Evolutionary conservation across 2,888 invertebrate genomes (phyloP).

Genomic region (Deilephila elpenor): DNA sequence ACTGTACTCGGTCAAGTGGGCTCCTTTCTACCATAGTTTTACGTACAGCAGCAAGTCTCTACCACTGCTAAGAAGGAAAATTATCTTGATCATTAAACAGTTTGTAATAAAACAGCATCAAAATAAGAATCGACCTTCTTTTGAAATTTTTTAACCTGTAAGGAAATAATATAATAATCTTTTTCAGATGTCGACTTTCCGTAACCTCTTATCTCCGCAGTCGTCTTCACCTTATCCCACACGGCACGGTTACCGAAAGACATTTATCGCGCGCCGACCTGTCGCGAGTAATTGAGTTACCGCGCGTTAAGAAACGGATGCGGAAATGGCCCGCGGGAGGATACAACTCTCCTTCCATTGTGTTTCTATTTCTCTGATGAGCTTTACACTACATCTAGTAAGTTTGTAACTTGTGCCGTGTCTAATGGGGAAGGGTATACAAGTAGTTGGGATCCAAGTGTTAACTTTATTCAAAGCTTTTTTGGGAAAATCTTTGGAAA

Average conservation of each 20-base stretch:
- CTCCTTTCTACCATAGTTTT: no score
- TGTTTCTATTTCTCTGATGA: slow-evolving; percentile 27
- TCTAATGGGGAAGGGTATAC: background rate
- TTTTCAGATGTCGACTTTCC: no score
- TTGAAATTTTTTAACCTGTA: no score
- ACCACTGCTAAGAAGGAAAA: no score
- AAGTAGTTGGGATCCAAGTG: background rate
- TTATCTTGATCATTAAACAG: no score
- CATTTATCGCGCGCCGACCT: slow-evolving; percentile 76
- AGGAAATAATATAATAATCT: no score
- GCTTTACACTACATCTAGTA: slow-evolving; percentile 12
- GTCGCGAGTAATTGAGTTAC: slow-evolving; percentile 80
- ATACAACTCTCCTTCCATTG: slow-evolving; percentile 48
- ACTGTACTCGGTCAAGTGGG: no score
- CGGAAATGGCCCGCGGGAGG: slow-evolving; percentile 68
- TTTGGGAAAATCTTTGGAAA: no score
- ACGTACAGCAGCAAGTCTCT: no score
- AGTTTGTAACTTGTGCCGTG: slow-evolving; percentile 1
- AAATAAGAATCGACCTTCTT: no score
- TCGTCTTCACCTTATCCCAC: slow-evolving; percentile 28
- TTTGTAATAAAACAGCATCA: no score
- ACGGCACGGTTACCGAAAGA: slow-evolving; percentile 50
- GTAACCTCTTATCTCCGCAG: slow-evolving; percentile 30
- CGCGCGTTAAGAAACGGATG: slow-evolving; percentile 62
- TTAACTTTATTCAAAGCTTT: no score